Evolutionary conservation across 2,888 invertebrate species (phyloP), one percentile per base, ranked within the genome.

Genomic region (Zhuqinia jingwanae): DNA sequence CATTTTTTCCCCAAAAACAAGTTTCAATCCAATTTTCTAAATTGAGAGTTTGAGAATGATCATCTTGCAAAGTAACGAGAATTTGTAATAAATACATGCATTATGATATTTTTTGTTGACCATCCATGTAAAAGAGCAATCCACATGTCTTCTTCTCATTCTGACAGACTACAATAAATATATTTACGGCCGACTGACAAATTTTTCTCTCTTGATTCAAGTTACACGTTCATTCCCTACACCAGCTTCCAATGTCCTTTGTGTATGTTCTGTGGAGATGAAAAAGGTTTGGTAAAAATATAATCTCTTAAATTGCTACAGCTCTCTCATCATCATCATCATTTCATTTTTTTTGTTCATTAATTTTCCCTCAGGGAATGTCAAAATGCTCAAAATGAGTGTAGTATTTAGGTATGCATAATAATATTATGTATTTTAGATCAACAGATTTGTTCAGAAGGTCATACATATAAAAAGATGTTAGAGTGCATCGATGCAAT

Each of bases 21-120:
- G 75, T 68, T 75, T 42, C 65, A 80, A 85, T 85, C 80, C 85
- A 80, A 85, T 85, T 85, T 85, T 80, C 85, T 80, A 85, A 85
- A 85, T 85, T 80, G 85, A 75, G 60, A 85, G 5, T 63, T 36
- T 30, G 68, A 79, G 60, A 53, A 53, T 22, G 6, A 36, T 36
- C 36, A 36, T 36, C 36, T 36, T 42, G 47, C 22, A 70, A 60
- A 77, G 58, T 65, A 79, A 68, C 50, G 36, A 70, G 70, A 70
- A 81, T 58, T 83, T 50, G 63, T 76, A 83, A 76, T 83, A 83
- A 82, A 82, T 82, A 80, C 36, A 56, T 56, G 27, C 56, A 42
- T n/a, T n/a, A n/a, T 56, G 56, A 15, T 36, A 76, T 56, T 27
- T 50, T 70, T 65, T n/a, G n/a, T n/a, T 83, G 83, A 76, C 83